Conservation (phyloP, 2,797 vertebrate species). For the Myiotriccus ornatus region DNA sequence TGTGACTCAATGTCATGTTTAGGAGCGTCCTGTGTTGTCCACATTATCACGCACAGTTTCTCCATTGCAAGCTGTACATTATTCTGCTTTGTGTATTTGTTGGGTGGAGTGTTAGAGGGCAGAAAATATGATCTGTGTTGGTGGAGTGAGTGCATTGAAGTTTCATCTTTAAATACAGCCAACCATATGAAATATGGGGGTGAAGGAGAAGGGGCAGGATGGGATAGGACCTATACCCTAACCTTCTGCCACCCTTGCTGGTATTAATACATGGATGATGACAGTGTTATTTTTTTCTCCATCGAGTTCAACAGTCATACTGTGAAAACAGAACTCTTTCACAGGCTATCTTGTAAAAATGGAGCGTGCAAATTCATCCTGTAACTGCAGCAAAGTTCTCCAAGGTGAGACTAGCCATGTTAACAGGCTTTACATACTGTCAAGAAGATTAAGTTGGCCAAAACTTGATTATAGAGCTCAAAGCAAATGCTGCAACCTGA, state of each 20-base stretch:
- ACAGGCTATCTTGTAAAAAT: background rate
- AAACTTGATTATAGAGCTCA: background rate
- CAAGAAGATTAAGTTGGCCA: background rate
- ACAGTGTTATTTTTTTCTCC: background rate
- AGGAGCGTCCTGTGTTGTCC: background rate
- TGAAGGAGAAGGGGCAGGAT: background rate
- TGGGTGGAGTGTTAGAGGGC: background rate
- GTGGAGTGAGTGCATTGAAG: background rate
- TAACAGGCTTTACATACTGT: background rate
- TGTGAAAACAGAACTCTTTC: background rate
- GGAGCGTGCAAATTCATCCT: background rate
- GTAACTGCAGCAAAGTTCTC: background rate
- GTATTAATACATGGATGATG: background rate
- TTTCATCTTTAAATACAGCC: background rate
- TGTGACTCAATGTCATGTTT: background rate
- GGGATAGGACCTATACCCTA: background rate
- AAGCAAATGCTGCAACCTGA: background rate
- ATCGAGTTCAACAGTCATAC: background rate
- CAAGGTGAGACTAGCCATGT: background rate
- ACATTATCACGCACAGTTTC: background rate
- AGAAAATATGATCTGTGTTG: background rate
- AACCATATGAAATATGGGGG: background rate
- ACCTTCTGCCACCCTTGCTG: background rate
- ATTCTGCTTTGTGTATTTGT: background rate
- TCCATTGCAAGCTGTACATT: accelerated